Conservation (phyloP, 2,113 vertebrate species). For the Nannospalax galili region DNA sequence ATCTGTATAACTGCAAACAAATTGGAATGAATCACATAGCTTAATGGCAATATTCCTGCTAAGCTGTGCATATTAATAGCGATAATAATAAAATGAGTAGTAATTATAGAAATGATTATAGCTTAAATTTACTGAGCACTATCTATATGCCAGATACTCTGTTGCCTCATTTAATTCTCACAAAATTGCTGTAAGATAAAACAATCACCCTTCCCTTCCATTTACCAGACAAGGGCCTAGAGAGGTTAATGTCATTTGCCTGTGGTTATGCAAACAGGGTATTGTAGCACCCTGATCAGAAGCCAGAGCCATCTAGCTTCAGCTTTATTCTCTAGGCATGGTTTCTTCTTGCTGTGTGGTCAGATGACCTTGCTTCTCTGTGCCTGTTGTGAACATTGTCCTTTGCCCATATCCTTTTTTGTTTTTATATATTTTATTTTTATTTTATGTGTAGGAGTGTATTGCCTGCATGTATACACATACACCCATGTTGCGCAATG, state of each 20-base stretch:
- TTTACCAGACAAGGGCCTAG: not conserved
- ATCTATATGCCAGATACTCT: not conserved
- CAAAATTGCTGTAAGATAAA: not conserved
- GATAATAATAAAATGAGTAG: slow-evolving; percentile 37
- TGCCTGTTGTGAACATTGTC: not conserved
- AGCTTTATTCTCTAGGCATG: not conserved
- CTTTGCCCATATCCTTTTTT: not conserved
- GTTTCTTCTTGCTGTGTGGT: not conserved
- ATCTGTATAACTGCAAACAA: not conserved
- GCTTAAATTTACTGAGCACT: slow-evolving; percentile 5
- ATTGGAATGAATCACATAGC: not conserved
- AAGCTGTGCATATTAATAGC: not conserved
- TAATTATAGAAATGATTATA: slow-evolving; percentile 33
- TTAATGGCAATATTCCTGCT: not conserved
- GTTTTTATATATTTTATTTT: no score
- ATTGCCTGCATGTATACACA: no score
- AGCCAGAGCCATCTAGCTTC: not conserved
- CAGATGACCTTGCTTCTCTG: not conserved
- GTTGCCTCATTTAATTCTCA: not conserved
- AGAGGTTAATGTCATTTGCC: not conserved
- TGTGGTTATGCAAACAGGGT: not conserved
- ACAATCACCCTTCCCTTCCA: not conserved
- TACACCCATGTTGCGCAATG: no score
- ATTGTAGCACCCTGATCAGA: not conserved
- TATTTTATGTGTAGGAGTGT: no score